Conservation (phyloP, 2,888 invertebrate genomes). For the Chrysodeixis includens region DNA sequence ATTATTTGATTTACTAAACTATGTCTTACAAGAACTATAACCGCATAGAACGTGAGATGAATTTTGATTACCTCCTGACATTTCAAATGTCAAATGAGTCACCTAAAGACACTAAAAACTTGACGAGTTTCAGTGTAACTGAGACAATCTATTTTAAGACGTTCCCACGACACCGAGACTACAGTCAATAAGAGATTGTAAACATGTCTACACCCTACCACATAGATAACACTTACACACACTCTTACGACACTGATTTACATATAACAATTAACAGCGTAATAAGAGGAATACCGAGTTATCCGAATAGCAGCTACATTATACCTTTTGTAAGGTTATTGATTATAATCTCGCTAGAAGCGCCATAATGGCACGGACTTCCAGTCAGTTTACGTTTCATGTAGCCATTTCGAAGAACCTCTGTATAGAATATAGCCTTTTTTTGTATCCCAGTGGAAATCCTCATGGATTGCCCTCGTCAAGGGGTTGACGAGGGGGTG, state of each 20-base stretch:
- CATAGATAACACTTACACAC: not conserved
- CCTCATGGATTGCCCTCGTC: too few relatives aligned
- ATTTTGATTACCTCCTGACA: not conserved
- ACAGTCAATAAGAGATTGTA: not conserved
- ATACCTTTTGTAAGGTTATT: too few relatives aligned
- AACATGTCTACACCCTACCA: not conserved
- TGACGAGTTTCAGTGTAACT: not conserved
- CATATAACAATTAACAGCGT: not conserved
- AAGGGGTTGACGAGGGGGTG: too few relatives aligned
- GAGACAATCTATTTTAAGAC: not conserved
- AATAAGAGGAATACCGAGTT: not conserved
- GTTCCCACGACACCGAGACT: not conserved
- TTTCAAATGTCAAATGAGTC: not conserved
- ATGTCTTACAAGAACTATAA: not conserved
- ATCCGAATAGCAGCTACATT: not conserved
- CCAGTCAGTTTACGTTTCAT: too few relatives aligned
- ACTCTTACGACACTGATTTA: not conserved
- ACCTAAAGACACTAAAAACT: not conserved
- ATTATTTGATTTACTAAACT: too few relatives aligned
- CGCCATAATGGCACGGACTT: too few relatives aligned
- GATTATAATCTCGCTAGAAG: too few relatives aligned
- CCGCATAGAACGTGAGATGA: not conserved
- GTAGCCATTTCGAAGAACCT: too few relatives aligned
- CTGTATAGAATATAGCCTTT: too few relatives aligned
- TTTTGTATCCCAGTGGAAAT: too few relatives aligned